These are phyloP conservation scores for Adrianichthys oophorus DNA, from an alignment of 2,797 vertebrate genomes.

Conservation along the genomic window DNA sequence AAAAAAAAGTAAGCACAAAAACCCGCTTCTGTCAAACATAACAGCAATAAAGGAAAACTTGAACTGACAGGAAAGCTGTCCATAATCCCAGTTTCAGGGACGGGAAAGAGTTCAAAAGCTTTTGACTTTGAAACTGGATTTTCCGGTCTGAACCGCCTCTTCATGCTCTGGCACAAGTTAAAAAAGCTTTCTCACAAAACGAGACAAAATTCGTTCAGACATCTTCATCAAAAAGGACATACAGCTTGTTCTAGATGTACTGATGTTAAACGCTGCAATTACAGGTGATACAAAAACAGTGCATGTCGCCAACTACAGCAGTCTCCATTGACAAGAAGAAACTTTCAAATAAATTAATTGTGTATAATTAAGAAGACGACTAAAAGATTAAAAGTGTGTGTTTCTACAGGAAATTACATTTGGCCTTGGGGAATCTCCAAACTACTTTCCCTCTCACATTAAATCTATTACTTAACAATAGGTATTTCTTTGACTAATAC, in stretches of 20 bases:
- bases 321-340: too few relatives aligned
- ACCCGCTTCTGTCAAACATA: conserved; percentile 21
- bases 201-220: not conserved
- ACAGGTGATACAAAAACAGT: too few relatives aligned
- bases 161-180: conserved; percentile 17
- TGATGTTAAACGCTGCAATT: not conserved
- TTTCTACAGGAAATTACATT: too few relatives aligned
- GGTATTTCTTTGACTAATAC: too few relatives aligned
- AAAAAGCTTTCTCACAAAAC: conserved; percentile 20
- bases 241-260: conserved; percentile 8
- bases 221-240: conserved; percentile 10
- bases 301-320: too few relatives aligned
- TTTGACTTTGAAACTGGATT: conserved; percentile 26
- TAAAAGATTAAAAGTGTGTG: too few relatives aligned
- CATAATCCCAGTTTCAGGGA: conserved; percentile 47
- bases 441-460: too few relatives aligned
- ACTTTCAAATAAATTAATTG: too few relatives aligned
- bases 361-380: too few relatives aligned
- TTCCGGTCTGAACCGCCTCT: conserved; percentile 22
- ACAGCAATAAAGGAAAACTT: conserved; percentile 18
- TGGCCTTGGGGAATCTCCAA: too few relatives aligned
- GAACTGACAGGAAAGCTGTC: conserved; percentile 42
- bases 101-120: conserved; percentile 30
- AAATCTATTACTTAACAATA: too few relatives aligned
- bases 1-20: not conserved